Conservation (phyloP, 2,888 invertebrate genomes). For the Fragum fragum region DNA sequence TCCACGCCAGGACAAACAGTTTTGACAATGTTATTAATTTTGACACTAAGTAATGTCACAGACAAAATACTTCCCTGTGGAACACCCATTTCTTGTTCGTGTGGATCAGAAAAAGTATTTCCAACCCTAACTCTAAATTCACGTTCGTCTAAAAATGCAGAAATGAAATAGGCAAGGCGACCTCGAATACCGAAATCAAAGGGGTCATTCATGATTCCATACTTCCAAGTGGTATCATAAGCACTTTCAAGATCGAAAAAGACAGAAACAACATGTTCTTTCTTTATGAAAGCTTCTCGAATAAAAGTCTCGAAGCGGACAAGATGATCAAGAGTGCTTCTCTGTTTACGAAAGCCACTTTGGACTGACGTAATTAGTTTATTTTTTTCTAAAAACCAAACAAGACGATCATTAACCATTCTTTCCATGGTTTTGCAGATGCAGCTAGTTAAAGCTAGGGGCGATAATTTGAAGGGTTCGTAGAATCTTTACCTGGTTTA, state of each 20-base stretch:
- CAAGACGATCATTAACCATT: slow-evolving; percentile 69
- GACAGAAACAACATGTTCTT: slow-evolving; percentile 62
- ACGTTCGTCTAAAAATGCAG: slow-evolving; percentile 21
- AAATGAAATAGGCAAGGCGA: slow-evolving; percentile 27
- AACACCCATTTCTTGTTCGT: slow-evolving; percentile 35
- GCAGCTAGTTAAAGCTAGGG: slow-evolving; percentile 74
- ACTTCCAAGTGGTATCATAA: slow-evolving; percentile 44
- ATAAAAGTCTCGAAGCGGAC: slow-evolving; percentile 61
- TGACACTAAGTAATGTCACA: slow-evolving; percentile 21
- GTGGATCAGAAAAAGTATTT: slow-evolving; percentile 13
- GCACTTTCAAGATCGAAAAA: slow-evolving; percentile 42
- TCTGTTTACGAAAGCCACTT: slow-evolving; percentile 55
- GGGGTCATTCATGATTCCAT: slow-evolving; percentile 46
- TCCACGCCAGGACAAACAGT: slow-evolving; percentile 15
- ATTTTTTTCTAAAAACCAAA: slow-evolving; percentile 62
- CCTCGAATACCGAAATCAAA: slow-evolving; percentile 36
- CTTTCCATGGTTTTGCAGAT: slow-evolving; percentile 73
- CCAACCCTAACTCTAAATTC: slow-evolving; percentile 24
- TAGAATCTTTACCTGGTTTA: slow-evolving; percentile 60
- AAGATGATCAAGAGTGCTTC: slow-evolving; percentile 55
- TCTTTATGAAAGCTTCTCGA: slow-evolving; percentile 62
- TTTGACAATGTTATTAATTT: slow-evolving; percentile 34
- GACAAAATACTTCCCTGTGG: slow-evolving; percentile 31
- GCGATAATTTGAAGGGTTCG: slow-evolving; percentile 68
- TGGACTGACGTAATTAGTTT: slow-evolving; percentile 53